Base-by-base conservation (phyloP, 2,797 vertebrate genomes). In the Acropternis orthonyx region DNA sequence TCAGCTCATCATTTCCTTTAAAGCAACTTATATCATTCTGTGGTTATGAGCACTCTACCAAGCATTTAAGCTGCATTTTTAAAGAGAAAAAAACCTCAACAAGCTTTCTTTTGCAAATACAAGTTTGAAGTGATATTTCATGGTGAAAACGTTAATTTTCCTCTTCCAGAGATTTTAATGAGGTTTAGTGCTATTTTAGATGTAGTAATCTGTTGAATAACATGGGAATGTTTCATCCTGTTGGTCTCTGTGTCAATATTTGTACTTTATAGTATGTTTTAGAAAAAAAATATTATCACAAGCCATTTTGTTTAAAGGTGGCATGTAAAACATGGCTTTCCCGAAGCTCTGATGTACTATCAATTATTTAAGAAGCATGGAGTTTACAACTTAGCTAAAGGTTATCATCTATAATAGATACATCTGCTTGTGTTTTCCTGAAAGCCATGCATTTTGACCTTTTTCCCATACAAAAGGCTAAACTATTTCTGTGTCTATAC, bases 1-100 rank as follows among this genome's bases (percentile, higher is more conserved):
- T 85, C 85, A 88, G 79, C 94, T 96, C 82, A 91, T 92, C 94
- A 61, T 93, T 96, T 97, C 91, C 96, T 97, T 93, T 95, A 87
- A 88, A 92, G 67, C 74, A 92, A 51, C 92, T 94, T 79, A 63
- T 61, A 77, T 74, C 83, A 15, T 92, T 93, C 89, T 96, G 95
- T 95, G 95, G 95, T 97, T 95, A 89, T 79, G 77, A 93, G 90
- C 85, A 82, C 55, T 87, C 88, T 52, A 74, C 27, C 58, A 18
- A 88, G 41, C 52, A 77, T 91, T 89, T 89, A 69, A 80, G 27
- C 56, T 94, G 59, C 77, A 61, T 95, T 92, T 94, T 88, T 79
- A 65, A 92, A 86, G 52, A 82, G 63, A 41, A 92, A 67, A 73
- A 92, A 46, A 34, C 30, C 49, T 96, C 27, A 1, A 20, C 68